Conservation (phyloP, 2,797 vertebrate genomes). For the Helicolenus hilgendorfi region DNA sequence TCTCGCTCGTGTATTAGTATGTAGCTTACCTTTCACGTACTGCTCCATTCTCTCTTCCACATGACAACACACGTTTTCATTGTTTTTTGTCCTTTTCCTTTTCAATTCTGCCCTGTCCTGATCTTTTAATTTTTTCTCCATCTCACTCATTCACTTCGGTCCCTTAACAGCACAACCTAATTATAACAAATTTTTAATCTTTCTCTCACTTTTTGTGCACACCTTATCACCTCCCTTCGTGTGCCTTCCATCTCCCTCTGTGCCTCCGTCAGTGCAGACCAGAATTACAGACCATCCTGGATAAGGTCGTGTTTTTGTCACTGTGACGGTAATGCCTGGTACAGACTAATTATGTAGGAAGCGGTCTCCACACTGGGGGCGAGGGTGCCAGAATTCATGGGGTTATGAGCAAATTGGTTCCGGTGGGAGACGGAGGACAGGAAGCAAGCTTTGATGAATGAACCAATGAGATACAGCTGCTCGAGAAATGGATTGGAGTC, state of each 20-base stretch:
- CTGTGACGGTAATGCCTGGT: slow-evolving; percentile 76
- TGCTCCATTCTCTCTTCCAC: slow-evolving; percentile 8
- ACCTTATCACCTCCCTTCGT: slow-evolving; percentile 68
- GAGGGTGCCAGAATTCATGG: slow-evolving; percentile 77
- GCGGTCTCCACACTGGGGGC: slow-evolving; percentile 61
- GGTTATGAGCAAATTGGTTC: slow-evolving; percentile 88
- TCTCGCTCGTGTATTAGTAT: neutral
- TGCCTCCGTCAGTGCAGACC: slow-evolving; percentile 47
- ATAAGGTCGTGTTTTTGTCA: slow-evolving; percentile 86
- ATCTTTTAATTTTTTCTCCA: slow-evolving; percentile 38
- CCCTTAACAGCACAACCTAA: slow-evolving; percentile 74
- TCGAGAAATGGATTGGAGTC: slow-evolving; percentile 56
- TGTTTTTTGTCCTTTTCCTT: slow-evolving; percentile 31
- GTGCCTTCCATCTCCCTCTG: slow-evolving; percentile 48
- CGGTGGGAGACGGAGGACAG: slow-evolving; percentile 83
- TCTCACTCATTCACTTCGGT: slow-evolving; percentile 57
- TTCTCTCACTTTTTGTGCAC: slow-evolving; percentile 65
- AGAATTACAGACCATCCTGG: slow-evolving; percentile 73
- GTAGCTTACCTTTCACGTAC: neutral
- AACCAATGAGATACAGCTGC: slow-evolving; percentile 81
- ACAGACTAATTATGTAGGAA: slow-evolving; percentile 84
- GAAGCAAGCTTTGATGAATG: slow-evolving; percentile 85
- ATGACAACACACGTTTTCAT: slow-evolving; percentile 37
- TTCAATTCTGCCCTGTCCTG: slow-evolving; percentile 41
- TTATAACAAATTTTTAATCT: slow-evolving; percentile 79